Base-by-base conservation (phyloP, 1,140 invertebrate genomes). In the Hypothenemus hampei region DNA sequence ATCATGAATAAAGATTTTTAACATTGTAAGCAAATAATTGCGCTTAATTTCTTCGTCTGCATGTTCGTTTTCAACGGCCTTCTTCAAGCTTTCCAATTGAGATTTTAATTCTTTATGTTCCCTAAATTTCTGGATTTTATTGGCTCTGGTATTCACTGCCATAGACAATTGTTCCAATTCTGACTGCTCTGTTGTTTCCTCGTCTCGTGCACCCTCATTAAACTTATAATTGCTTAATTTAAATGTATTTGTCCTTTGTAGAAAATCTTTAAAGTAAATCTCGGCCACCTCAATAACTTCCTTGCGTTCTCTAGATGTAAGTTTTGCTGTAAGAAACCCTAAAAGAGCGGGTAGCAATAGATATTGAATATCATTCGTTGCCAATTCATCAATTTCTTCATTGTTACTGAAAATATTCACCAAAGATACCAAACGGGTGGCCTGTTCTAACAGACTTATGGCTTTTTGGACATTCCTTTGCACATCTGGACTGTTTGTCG, bases 361-460 rank as follows among this genome's bases (percentile, higher is more conserved):
- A 64, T 90, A 92, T 65, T 89, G 90, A 2, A 97, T 69, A 65
- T 92, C 84, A 58, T 85, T 82, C 10, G 91, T 92, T 0, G 89
- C 72, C 8, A 97, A 69, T 75, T 97, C 94, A 44, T 93, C 89
- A 33, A 92, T 76, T 19, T 74, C 76, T 78, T 97, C 94, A 75
- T 97, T 97, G 22, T 71, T 69, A 70, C 91, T 94, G 64, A 96
- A 97, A 70, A 97, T 79, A 36, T 80, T 83, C 0, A 86, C 75
- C 29, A 84, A 56, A 4, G 88, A 92, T 0, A 93, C 89, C 41
- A 91, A 69, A 58, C 76, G 78, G 13, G 90, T 93, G 1, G 82
- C 76, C 63, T 88, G 77, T 75, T 93, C 90, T 50, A 93, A 81
- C 24, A 81, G 77, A 16, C 74, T 71, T 72, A 92, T 90, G 5